Base-by-base conservation (phyloP, 2,113 vertebrate species). In the Scopus umbretta region DNA sequence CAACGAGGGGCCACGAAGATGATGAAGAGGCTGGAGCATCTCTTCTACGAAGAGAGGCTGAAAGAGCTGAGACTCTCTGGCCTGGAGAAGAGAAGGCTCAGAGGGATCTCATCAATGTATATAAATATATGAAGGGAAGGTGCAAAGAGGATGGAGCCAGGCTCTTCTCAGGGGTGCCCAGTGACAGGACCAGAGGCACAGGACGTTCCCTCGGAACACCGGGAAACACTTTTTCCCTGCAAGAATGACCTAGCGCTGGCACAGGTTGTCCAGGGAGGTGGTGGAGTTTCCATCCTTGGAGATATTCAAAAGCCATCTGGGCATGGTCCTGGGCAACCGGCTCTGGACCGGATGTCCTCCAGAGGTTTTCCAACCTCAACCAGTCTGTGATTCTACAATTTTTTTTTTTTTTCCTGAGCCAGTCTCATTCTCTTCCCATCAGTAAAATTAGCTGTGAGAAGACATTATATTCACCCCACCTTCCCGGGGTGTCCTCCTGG, bases 261-360 rank as follows among this genome's bases (percentile, higher is more conserved):
- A 82, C 17, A 36, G 20, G 20, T 15, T 56, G 40, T 6, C 26
- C 50, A 40, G 50, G 3, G 32, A 43, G 10, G 49, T 10, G 19
- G 40, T 32, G 34, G 49, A 38, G 10, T 32, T 21, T 74, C 49
- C 58, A 38, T 49, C 62, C 52, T 58, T 25, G n/a, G 2, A 36
- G 11, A 61, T 27, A 45, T 3, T 58, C 30, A 36, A 58, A 58
- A 66, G 61, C 10, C 30, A 30, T 1, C 42, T 58, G 20, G 45
- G 7, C 25, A 59, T 0, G 3, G 5, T 9, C 63, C 20, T 36
- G 45, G 32, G 25, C 74, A 62, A 43, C 32, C 0, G 3, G 26
- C 47, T 45, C 38, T 16, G 12, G 65, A 63, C 34, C 56, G 45
- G 47, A 30, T 9, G 75, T 62, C 8, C 38, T 71, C 56, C 47